Evolutionary conservation across 2,888 invertebrate genomes (phyloP).

Genomic region (Agrilus mali): DNA sequence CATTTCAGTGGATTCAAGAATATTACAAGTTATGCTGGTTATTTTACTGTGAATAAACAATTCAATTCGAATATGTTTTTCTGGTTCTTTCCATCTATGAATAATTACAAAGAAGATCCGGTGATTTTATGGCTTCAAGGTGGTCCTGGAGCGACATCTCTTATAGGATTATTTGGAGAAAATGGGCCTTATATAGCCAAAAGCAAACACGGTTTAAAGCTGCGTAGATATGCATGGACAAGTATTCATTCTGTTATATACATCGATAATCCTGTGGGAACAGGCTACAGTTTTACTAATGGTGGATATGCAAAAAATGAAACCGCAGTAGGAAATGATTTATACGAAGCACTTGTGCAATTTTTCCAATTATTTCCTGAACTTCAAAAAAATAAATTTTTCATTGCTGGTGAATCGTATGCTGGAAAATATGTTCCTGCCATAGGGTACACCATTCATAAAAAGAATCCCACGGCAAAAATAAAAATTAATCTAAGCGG

Average conservation of each 20-base stretch:
- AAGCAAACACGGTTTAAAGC: slow-evolving; percentile 28
- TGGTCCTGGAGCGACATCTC: slow-evolving; percentile 69
- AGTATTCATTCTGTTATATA: slow-evolving; percentile 68
- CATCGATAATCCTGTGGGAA: slow-evolving; percentile 88
- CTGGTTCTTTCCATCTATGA: slow-evolving; percentile 76
- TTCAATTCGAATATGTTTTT: slow-evolving; percentile 78
- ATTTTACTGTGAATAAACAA: slow-evolving; percentile 67
- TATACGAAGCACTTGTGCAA: slow-evolving; percentile 65
- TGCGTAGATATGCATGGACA: slow-evolving; percentile 70
- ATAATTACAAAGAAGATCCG: slow-evolving; percentile 42
- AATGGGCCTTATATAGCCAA: slow-evolving; percentile 63
- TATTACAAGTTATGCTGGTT: slow-evolving; percentile 64
- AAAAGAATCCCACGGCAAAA: slow-evolving; percentile 43
- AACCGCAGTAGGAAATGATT: slow-evolving; percentile 64
- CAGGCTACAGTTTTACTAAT: slow-evolving; percentile 84
- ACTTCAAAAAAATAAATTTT: slow-evolving; percentile 63
- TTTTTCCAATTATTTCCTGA: slow-evolving; percentile 77
- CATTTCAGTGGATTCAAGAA: slow-evolving; percentile 44
- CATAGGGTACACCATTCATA: slow-evolving; percentile 57
- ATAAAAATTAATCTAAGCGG: slow-evolving; percentile 59
- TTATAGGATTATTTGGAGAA: slow-evolving; percentile 72
- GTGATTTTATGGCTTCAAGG: slow-evolving; percentile 78
- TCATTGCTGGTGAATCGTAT: slow-evolving; percentile 81
- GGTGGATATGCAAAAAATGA: slow-evolving; percentile 70
- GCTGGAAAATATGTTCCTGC: slow-evolving; percentile 75